Evolutionary conservation across 1,140 invertebrate species (phyloP), one percentile per base, ranked within the genome.

Genomic region (Scaptomyza pallida): DNA sequence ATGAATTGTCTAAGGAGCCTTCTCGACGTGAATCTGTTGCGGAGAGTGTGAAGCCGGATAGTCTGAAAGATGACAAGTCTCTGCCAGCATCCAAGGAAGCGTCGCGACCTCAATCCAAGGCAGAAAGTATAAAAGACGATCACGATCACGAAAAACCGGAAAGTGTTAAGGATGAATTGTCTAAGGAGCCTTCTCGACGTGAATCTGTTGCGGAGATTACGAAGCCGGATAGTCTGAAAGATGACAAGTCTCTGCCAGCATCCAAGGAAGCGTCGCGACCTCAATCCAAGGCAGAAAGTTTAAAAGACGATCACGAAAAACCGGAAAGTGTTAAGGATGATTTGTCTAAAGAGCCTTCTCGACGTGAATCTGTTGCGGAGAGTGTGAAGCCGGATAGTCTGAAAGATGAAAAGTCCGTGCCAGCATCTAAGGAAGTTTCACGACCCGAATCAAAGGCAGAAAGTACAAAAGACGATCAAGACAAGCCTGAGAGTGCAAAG

Each of bases 351-450:
- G 19, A 21, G 4, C 19, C 19, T 21, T 21, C 19, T 2, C 19
- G 19, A 21, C 19, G 19, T 21, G 19, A 21, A 21, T 21, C 19
- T 21, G 19, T 21, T 2, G 19, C 19, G 19, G 19, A 21, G 19
- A 21, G 2, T 21, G 4, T 4, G 4, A 21, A 21, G 19, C 19
- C 19, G 19, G 19, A 21, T 21, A 21, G 19, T 21, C 2, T 21
- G 19, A 21, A 21, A 21, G 72, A 71, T 52, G 50, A 13, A 12
- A 54, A 62, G 40, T 71, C 74, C 1, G 5, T 26, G 0, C 15
- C 21, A 2, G 33, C 33, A 0, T 72, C 75, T 0, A 59, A 73
- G 26, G 78, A 80, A 40, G 17, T 19, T 21, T 88, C 79, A 16
- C 9, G 72, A n/a, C 72, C 59, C 2, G 54, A 50, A 16, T 82